These are phyloP conservation scores for Lepidurus apus DNA, from an alignment of 1,140 invertebrate species.

Conservation along the genomic window DNA sequence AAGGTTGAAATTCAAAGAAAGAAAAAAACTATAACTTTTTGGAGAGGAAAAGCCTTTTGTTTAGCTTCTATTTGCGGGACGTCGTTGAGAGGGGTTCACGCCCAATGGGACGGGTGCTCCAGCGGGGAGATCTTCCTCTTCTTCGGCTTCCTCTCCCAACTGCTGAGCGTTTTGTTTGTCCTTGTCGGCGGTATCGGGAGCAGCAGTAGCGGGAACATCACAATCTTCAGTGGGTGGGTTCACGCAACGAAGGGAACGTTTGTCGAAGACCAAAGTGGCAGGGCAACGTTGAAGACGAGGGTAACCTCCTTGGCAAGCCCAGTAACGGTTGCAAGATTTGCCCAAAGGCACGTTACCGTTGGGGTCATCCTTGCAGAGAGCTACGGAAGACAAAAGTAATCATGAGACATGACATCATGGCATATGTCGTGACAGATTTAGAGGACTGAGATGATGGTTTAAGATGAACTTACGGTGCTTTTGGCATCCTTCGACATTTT, in stretches of 20 bases:
- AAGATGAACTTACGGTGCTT: constrained; percentile 74
- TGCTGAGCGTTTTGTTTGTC: constrained; percentile 68
- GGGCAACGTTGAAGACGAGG: constrained; percentile 81
- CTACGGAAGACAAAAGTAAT: constrained; percentile 47
- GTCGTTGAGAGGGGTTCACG: not conserved
- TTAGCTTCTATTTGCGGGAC: not conserved
- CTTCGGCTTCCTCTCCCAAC: constrained; percentile 48
- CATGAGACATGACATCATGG: constrained; percentile 11
- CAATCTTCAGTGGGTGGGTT: constrained; percentile 83
- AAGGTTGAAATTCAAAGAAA: not conserved
- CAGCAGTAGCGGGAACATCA: constrained; percentile 47
- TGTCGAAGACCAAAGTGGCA: constrained; percentile 83
- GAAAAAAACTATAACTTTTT: not conserved
- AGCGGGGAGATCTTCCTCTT: constrained; percentile 31
- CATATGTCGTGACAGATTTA: not conserved
- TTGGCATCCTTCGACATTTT: constrained; percentile 84
- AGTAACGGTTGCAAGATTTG: constrained; percentile 87
- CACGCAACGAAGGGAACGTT: constrained; percentile 72
- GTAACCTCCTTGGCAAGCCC: constrained; percentile 89
- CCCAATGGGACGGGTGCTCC: not conserved
- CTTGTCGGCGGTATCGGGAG: constrained; percentile 32
- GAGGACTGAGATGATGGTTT: not conserved
- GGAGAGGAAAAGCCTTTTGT: not conserved
- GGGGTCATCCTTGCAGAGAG: constrained; percentile 81
- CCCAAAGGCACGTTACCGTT: constrained; percentile 69